Base-by-base conservation (phyloP, 2,888 invertebrate species). In the Copidosoma aretas region DNA sequence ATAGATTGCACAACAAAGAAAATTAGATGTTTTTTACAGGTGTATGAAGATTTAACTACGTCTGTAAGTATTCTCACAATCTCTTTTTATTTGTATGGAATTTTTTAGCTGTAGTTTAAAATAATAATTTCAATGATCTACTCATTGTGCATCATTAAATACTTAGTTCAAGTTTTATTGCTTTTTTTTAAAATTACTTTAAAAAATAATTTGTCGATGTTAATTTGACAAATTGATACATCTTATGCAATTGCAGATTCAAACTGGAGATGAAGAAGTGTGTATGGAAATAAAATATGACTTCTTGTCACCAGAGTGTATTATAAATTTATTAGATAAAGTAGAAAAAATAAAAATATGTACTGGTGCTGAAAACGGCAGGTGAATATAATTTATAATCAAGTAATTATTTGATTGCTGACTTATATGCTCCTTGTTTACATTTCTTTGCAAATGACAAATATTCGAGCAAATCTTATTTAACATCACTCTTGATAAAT, bases 11-110 rank as follows among this genome's bases (percentile, higher is more conserved):
- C 17, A 24, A 56, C n/a, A 2, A 60, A 49, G 56, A 51, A 39
- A 61, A 49, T 66, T 39, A 56, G 66, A 41, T 61, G 54, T 51
- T 66, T 24, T 49, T 22, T 66, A 10, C 21, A 66, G 15, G 5
- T 66, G 15, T 41, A 66, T 24, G 60, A 60, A 61, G 66, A 70
- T 56, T 43, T 32, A 51, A 46, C 62, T 60, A 56, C 49, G 54
- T 53, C 21, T 54, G 70, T 63, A 66, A 43, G 21, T 22, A 19
- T 10, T 46, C 3, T 32, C 32, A 32, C 8, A n/a, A n/a, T n/a
- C n/a, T 32, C 32, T 32, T 8, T 32, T 32, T 32, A 32, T 32
- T 32, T 32, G 8, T 32, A 32, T 32, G 32, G 32, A 32, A 32
- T 32, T 32, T 32, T 32, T 8, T 32, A 3, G 32, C 32, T 32